Conservation (phyloP, 2,797 vertebrate species). For the Aratinga solstitialis region DNA sequence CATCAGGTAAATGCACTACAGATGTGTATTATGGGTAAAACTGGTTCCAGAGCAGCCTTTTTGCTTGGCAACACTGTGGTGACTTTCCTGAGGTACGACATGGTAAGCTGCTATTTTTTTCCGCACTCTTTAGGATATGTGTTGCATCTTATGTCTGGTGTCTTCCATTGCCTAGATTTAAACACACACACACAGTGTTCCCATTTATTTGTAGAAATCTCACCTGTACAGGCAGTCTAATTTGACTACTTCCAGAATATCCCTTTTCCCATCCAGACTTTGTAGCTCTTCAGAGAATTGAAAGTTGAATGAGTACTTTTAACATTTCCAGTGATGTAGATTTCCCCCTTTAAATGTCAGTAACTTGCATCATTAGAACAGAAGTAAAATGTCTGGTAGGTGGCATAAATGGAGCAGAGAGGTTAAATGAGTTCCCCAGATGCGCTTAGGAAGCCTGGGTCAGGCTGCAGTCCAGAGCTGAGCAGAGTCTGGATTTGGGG, state of each 20-base stretch:
- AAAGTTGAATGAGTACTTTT: background rate
- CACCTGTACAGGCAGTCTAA: background rate
- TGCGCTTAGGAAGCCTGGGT: background rate
- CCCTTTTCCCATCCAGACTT: background rate
- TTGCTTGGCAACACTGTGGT: background rate
- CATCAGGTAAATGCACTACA: background rate
- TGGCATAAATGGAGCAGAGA: background rate
- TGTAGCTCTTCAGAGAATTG: conserved; percentile 2
- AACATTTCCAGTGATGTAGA: background rate
- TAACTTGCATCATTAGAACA: background rate
- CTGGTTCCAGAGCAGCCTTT: background rate
- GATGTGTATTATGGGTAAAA: background rate
- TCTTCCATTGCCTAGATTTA: background rate
- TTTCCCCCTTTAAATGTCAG: conserved; percentile 15
- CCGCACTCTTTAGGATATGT: background rate
- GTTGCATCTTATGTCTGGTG: background rate
- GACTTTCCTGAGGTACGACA: background rate
- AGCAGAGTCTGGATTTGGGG: background rate
- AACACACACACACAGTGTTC: background rate
- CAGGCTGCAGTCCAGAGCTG: background rate
- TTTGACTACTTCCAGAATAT: background rate
- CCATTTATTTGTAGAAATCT: background rate
- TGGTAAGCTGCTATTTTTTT: background rate
- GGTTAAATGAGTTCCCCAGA: background rate
- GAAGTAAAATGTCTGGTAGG: background rate